phyloP scores from a whole-genome alignment of 2,888 invertebrate species.

The Yponomeuta malinellus region DNA sequence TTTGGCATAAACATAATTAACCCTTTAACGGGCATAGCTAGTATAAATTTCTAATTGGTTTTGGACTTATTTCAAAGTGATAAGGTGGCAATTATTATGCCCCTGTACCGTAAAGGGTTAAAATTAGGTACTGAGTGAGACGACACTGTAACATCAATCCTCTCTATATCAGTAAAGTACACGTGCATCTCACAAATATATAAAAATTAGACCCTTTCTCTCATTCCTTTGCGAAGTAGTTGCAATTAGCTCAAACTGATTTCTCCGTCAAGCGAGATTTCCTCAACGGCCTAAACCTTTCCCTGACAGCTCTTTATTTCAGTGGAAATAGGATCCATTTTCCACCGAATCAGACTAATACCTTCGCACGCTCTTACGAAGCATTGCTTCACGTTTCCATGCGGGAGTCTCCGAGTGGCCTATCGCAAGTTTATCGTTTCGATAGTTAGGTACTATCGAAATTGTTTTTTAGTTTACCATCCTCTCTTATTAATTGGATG shows the following conservation, averaged over 20 bases:
- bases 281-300: not conserved
- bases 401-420: not conserved
- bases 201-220: not conserved
- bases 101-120: too few relatives aligned
- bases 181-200: not conserved
- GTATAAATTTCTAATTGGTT: too few relatives aligned
- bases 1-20: too few relatives aligned
- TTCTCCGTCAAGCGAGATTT: not conserved
- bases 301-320: not conserved
- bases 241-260: not conserved
- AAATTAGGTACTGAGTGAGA: too few relatives aligned
- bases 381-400: not conserved
- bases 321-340: not conserved
- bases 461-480: too few relatives aligned
- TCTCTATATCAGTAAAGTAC: not conserved
- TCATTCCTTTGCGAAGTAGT: not conserved
- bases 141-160: too few relatives aligned
- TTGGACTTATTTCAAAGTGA: too few relatives aligned
- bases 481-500: too few relatives aligned
- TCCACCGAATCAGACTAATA: not conserved
- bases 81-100: too few relatives aligned
- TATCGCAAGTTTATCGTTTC: too few relatives aligned
- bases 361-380: not conserved
- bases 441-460: too few relatives aligned
- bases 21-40: too few relatives aligned